Conservation (phyloP, 2,113 vertebrate genomes). For the Silurus glanis region DNA sequence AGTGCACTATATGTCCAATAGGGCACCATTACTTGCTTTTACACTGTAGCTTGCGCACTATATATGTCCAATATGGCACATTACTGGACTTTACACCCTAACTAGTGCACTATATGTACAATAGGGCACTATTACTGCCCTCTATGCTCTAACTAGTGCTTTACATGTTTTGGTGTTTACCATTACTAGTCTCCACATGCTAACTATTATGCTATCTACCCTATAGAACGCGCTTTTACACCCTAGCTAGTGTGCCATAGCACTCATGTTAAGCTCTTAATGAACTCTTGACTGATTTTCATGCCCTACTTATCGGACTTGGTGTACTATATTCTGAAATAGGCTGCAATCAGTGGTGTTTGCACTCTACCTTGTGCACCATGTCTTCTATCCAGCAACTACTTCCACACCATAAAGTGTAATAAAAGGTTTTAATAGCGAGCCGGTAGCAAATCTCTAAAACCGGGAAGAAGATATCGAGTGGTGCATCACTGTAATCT, state of each 20-base stretch:
- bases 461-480: neutral
- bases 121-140: neutral
- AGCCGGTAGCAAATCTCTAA: too few species aligned
- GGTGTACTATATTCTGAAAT: neutral
- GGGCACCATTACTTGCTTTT: too few species aligned
- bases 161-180: too few species aligned
- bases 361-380: neutral
- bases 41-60: neutral
- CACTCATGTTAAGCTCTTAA: too few species aligned
- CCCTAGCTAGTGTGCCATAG: too few species aligned
- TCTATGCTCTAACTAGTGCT: too few species aligned
- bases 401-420: neutral
- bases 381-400: neutral
- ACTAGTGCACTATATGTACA: neutral
- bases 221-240: too few species aligned
- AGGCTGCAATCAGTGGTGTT: neutral
- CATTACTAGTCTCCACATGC: too few species aligned
- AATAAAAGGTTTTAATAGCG: too few species aligned
- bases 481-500: neutral
- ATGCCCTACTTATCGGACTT: neutral
- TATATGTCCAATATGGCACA: too few species aligned
- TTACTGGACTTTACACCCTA: neutral
- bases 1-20: neutral
- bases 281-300: neutral
- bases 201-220: too few species aligned